A percentile compares a stretch with the other conserved stretches of the same genome.
Evolutionary conservation across 2,113 vertebrate genomes (phyloP).

Genomic region (Epinephelus fuscoguttatus): DNA sequence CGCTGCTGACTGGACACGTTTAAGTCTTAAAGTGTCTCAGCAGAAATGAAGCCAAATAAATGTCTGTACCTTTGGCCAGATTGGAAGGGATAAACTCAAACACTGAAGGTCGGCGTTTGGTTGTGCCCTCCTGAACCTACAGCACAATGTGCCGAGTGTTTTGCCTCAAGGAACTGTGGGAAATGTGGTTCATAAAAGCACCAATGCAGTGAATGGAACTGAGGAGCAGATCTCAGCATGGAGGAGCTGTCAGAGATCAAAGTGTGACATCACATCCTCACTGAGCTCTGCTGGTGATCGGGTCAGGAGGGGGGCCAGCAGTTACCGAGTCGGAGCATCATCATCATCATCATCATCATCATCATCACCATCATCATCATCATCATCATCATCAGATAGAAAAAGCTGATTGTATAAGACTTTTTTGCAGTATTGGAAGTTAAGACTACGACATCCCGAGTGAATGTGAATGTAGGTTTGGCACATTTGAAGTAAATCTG

Average conservation of each 20-base stretch:
- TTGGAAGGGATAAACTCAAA: slow-evolving; percentile 30
- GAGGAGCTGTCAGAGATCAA: slow-evolving; percentile 17
- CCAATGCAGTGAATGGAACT: slow-evolving; percentile 71
- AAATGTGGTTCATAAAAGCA: slow-evolving; percentile 78
- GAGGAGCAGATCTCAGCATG: slow-evolving; percentile 58
- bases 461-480: slow-evolving; percentile 88
- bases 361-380: not conserved
- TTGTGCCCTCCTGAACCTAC: slow-evolving; percentile 40
- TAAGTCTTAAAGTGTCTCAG: slow-evolving; percentile 40
- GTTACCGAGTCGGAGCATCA: slow-evolving; percentile 14
- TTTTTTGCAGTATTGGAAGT: slow-evolving; percentile 88
- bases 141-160: slow-evolving; percentile 66
- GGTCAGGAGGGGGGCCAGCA: slow-evolving; percentile 52
- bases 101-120: not conserved
- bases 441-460: slow-evolving; percentile 80
- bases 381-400: slow-evolving; percentile 44
- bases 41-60: slow-evolving; percentile 18
- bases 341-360: slow-evolving; percentile 17
- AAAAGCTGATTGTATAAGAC: slow-evolving; percentile 93
- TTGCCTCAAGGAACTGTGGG: slow-evolving; percentile 90
- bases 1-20: slow-evolving; percentile 14
- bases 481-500: slow-evolving; percentile 91
- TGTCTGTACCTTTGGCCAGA: slow-evolving; percentile 1
- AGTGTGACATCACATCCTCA: slow-evolving; percentile 51
- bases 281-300: slow-evolving; percentile 62